A percentile compares a stretch with the other conserved stretches of the same genome.
Conservation (phyloP, 2,797 vertebrate species). For the Protonibea diacanthus region DNA sequence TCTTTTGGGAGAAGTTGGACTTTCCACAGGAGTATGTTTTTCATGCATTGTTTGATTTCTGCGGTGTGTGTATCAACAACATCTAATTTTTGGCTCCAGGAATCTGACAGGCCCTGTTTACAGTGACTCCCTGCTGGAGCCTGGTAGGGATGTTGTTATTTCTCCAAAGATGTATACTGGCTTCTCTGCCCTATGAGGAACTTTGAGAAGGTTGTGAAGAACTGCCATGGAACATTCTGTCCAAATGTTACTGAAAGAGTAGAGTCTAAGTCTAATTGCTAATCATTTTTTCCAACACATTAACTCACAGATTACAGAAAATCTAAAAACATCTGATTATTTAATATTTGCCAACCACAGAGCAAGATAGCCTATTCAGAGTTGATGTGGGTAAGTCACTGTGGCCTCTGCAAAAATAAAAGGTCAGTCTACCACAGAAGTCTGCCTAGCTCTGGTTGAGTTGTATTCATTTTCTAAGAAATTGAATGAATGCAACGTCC, state of each 20-base stretch:
- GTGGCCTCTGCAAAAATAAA: not conserved
- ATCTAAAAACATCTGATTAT: not conserved
- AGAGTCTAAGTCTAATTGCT: not conserved
- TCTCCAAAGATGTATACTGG: not conserved
- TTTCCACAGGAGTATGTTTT: conserved; percentile 16
- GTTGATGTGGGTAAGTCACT: not conserved
- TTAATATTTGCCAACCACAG: not conserved
- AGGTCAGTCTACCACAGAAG: not conserved
- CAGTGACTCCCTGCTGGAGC: not conserved
- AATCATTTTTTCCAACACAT: not conserved
- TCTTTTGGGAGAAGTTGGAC: conserved; percentile 5
- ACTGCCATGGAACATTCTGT: not conserved
- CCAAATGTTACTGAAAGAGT: not conserved
- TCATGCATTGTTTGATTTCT: conserved; percentile 42
- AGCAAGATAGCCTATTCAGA: rapidly evolving
- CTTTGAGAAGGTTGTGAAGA: not conserved
- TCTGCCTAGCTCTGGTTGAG: not conserved
- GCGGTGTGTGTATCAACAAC: conserved; percentile 17
- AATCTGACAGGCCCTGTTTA: conserved; percentile 15
- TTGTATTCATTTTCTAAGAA: not conserved
- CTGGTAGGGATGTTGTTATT: conserved; percentile 5
- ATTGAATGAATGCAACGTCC: not conserved
- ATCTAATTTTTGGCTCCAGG: conserved; percentile 31
- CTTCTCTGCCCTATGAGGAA: not conserved
- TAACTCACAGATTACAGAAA: not conserved